phyloP scores from a whole-genome alignment of 2,113 vertebrate genomes.

The Otis tarda region DNA sequence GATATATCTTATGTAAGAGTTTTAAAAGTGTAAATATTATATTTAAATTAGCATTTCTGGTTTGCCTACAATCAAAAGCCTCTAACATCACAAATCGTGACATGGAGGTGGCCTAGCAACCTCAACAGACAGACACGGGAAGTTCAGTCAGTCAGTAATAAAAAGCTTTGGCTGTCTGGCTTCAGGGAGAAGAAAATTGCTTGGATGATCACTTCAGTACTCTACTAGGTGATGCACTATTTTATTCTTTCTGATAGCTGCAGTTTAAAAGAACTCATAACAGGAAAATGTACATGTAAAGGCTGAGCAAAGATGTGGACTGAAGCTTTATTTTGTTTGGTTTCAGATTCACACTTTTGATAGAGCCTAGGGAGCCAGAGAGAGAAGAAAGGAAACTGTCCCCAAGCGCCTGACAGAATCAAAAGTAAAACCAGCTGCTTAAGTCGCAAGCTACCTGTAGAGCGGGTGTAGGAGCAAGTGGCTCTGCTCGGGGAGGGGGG shows the following conservation, averaged over 20 bases:
- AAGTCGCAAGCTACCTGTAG: neutral
- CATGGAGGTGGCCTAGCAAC: slow-evolving; percentile 12
- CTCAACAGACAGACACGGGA: slow-evolving; percentile 39
- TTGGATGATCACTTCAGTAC: slow-evolving; percentile 57
- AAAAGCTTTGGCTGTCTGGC: slow-evolving; percentile 63
- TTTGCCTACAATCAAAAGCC: slow-evolving; percentile 27
- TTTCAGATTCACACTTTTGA: slow-evolving; percentile 50
- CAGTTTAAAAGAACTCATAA: slow-evolving; percentile 61
- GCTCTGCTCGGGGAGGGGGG: neutral
- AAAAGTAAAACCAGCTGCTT: slow-evolving; percentile 4
- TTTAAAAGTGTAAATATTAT: slow-evolving; percentile 15
- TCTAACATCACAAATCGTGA: slow-evolving; percentile 1
- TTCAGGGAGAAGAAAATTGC: slow-evolving; percentile 64
- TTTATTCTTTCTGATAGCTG: slow-evolving; percentile 67
- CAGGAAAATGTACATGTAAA: slow-evolving; percentile 38
- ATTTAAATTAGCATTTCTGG: slow-evolving; percentile 6
- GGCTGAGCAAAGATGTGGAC: slow-evolving; percentile 52
- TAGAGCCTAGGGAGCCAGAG: slow-evolving; percentile 17
- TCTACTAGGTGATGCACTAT: slow-evolving; percentile 48
- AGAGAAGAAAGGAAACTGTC: slow-evolving; percentile 43
- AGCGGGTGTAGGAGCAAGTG: neutral
- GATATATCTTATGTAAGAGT: neutral
- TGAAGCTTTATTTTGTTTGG: slow-evolving; percentile 60
- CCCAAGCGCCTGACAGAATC: neutral
- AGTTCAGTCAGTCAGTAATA: slow-evolving; percentile 62